A percentile compares a stretch with the other conserved stretches of the same genome.
phyloP scores from a whole-genome alignment of 1,140 invertebrate genomes.

The Parapsyche elsis region DNA sequence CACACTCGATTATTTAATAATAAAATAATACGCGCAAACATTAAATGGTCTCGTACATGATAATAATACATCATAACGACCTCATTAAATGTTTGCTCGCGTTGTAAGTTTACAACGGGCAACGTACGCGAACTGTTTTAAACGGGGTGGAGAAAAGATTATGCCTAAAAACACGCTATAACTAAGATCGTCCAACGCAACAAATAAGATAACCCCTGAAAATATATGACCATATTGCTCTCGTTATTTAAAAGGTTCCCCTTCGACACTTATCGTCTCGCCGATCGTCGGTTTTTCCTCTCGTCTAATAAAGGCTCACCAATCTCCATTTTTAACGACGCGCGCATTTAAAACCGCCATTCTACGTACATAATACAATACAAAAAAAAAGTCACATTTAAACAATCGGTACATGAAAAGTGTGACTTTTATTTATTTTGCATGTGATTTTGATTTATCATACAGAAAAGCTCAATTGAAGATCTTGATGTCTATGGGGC shows the following conservation, averaged over 20 bases:
- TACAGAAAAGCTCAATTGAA: too few relatives aligned
- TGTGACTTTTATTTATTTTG: too few relatives aligned
- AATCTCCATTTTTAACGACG: slow-evolving; percentile 43
- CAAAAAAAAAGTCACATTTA: too few relatives aligned
- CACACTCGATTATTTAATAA: not conserved
- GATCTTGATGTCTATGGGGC: too few relatives aligned
- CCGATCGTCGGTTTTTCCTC: slow-evolving; percentile 40
- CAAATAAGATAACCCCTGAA: slow-evolving; percentile 44
- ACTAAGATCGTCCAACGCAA: slow-evolving; percentile 33
- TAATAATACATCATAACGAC: slow-evolving; percentile 5
- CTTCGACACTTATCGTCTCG: slow-evolving; percentile 23
- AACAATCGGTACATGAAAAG: too few relatives aligned
- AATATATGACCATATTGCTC: slow-evolving; percentile 52
- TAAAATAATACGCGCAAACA: not conserved
- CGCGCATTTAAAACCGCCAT: not conserved
- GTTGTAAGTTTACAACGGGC: slow-evolving; percentile 1
- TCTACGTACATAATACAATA: too few relatives aligned
- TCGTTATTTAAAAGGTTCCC: slow-evolving; percentile 46
- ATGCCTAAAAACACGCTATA: slow-evolving; percentile 35
- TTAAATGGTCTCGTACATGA: not conserved
- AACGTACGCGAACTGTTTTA: slow-evolving; percentile 16
- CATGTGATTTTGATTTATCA: too few relatives aligned
- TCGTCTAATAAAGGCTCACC: slow-evolving; percentile 46
- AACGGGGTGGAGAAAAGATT: slow-evolving; percentile 19
- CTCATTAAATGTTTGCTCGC: slow-evolving; percentile 17